These are phyloP conservation scores for Meriones psammophilus DNA, from an alignment of 2,797 vertebrate species.

Conservation along the genomic window DNA sequence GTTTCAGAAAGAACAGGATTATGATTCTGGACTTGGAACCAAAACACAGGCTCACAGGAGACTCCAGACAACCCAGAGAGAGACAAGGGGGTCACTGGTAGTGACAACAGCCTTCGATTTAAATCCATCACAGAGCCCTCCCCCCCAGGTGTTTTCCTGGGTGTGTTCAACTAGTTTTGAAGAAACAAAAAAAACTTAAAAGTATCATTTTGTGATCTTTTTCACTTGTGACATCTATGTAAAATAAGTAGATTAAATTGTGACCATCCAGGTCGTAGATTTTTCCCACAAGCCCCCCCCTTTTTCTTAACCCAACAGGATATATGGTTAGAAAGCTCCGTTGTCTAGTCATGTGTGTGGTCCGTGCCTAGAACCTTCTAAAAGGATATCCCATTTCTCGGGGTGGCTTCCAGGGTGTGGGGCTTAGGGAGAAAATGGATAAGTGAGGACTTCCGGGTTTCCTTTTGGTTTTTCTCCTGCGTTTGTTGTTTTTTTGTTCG, in stretches of 20 bases:
- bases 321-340: too few relatives aligned
- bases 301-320: neutral
- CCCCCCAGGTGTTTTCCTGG: neutral
- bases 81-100: rapidly evolving
- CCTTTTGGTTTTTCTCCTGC: neutral
- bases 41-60: rapidly evolving
- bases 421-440: neutral
- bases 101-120: neutral
- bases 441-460: neutral
- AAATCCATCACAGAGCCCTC: neutral
- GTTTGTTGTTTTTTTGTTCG: neutral
- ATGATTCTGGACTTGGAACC: neutral
- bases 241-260: neutral
- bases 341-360: neutral
- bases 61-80: rapidly evolving
- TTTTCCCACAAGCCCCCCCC: neutral
- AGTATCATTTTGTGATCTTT: neutral
- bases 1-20: neutral
- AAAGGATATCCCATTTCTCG: neutral
- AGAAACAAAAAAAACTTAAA: neutral
- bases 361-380: neutral
- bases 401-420: neutral
- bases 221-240: neutral
- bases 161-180: neutral
- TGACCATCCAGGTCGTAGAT: neutral